Percentiles rank a stretch among this genome's conserved stretches.
Evolutionary conservation across 1,140 invertebrate genomes (phyloP).

Genomic region (Chironomus striatipennis): DNA sequence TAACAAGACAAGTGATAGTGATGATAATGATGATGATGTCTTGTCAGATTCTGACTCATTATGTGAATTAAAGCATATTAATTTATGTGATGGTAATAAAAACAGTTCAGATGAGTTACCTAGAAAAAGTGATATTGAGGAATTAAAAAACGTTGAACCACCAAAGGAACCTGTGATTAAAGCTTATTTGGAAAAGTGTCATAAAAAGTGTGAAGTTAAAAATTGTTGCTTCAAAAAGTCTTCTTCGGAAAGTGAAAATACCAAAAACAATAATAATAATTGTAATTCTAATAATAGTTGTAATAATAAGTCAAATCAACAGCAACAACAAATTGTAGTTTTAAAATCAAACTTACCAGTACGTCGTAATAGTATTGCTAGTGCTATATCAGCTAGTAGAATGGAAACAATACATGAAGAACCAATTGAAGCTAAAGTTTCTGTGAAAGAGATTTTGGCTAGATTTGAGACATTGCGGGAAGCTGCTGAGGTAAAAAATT

Average conservation of each 20-base stretch:
- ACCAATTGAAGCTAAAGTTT: conserved; percentile 61
- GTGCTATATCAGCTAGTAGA: conserved; percentile 49
- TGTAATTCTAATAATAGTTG: conserved; percentile 24
- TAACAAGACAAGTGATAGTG: conserved; percentile 38
- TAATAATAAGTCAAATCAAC: conserved; percentile 29
- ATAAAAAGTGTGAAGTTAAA: conserved; percentile 28
- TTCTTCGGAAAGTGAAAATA: conserved; percentile 24
- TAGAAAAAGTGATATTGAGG: conserved; percentile 37
- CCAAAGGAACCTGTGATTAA: conserved; percentile 25
- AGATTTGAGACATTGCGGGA: conserved; percentile 60
- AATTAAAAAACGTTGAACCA: conserved; percentile 32
- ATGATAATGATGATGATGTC: conserved; percentile 43
- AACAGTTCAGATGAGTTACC: conserved; percentile 30
- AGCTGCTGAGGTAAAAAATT: background rate
- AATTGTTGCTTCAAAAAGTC: conserved; percentile 26
- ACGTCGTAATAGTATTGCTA: conserved; percentile 43
- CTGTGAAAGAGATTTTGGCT: conserved; percentile 68
- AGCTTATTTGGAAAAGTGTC: conserved; percentile 26
- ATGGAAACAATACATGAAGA: conserved; percentile 78
- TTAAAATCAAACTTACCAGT: conserved; percentile 29
- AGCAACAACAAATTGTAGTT: background rate
- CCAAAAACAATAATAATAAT: conserved; percentile 27
- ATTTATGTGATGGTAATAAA: conserved; percentile 34
- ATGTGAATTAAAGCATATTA: background rate
- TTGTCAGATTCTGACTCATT: conserved; percentile 45